Evolutionary conservation across 2,888 invertebrate species (phyloP).

Genomic region (Drosophila kambysellisi): DNA sequence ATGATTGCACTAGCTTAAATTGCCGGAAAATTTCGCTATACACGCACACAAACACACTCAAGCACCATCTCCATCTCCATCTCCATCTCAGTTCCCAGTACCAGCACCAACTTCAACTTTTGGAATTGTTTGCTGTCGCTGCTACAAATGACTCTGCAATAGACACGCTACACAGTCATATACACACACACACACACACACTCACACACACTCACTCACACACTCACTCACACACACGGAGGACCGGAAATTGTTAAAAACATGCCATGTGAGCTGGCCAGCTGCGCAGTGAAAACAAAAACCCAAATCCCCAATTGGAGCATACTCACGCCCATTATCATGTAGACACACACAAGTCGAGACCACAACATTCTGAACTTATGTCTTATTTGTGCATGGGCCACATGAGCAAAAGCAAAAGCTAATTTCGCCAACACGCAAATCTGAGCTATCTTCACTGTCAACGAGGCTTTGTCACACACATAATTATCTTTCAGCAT

Average conservation of each 20-base stretch:
- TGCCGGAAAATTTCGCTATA: slow-evolving; percentile 73
- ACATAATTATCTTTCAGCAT: not conserved
- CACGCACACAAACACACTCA: slow-evolving; percentile 22
- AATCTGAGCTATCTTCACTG: not conserved
- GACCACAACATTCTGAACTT: slow-evolving; percentile 32
- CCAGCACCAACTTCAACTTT: not conserved
- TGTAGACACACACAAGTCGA: slow-evolving; percentile 5
- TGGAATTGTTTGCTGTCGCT: slow-evolving; percentile 37
- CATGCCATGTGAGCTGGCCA: slow-evolving; percentile 33
- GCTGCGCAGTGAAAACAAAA: slow-evolving; percentile 30
- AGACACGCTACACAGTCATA: slow-evolving; percentile 60
- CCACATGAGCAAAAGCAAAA: slow-evolving; percentile 10
- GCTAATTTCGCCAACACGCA: slow-evolving; percentile 24
- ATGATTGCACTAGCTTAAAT: slow-evolving; percentile 65
- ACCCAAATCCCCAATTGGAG: slow-evolving; percentile 50
- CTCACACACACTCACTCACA: slow-evolving; percentile 29
- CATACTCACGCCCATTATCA: slow-evolving; percentile 41
- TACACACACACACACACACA: slow-evolving; percentile 39
- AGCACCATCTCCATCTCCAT: slow-evolving; percentile 26
- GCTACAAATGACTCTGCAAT: slow-evolving; percentile 48
- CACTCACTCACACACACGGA: slow-evolving; percentile 27
- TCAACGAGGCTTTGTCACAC: not conserved
- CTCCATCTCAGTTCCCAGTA: not conserved
- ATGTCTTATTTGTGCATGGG: not conserved
- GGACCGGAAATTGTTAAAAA: slow-evolving; percentile 39